A percentile compares a stretch with the other conserved stretches of the same genome.
Evolutionary conservation across 1,140 invertebrate genomes (phyloP).

Genomic region (Maniola jurtina): DNA sequence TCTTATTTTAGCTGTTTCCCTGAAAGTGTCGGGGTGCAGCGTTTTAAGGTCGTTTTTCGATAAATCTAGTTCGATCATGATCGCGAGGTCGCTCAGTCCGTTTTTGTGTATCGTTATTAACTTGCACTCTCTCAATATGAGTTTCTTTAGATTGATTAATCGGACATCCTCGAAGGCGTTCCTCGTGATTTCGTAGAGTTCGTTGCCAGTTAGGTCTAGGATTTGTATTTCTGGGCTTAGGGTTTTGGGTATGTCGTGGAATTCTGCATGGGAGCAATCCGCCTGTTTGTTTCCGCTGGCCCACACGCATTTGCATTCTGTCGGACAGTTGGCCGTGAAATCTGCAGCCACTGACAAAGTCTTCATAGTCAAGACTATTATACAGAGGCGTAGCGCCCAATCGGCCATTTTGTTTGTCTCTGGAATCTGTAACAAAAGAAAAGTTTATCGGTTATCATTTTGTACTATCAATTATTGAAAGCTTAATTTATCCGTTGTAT

Average conservation of each 20-base stretch:
- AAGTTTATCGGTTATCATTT: slow-evolving; percentile 10
- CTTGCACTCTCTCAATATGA: slow-evolving; percentile 85
- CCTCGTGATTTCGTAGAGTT: slow-evolving; percentile 81
- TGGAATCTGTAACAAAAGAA: slow-evolving; percentile 58
- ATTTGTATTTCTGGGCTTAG: slow-evolving; percentile 87
- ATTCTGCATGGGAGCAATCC: slow-evolving; percentile 84
- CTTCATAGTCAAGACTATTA: slow-evolving; percentile 42
- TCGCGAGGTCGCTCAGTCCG: slow-evolving; percentile 86
- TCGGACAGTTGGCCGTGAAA: slow-evolving; percentile 71
- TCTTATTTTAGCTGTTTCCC: slow-evolving; percentile 83
- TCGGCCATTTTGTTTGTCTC: slow-evolving; percentile 50
- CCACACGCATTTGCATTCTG: slow-evolving; percentile 88
- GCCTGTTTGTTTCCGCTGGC: slow-evolving; percentile 89
- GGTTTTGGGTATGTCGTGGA: slow-evolving; percentile 83
- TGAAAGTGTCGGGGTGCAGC: slow-evolving; percentile 86
- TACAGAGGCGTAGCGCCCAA: slow-evolving; percentile 35
- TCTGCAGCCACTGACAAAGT: slow-evolving; percentile 49
- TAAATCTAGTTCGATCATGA: slow-evolving; percentile 92
- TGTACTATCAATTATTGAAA: background rate
- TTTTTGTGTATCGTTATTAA: slow-evolving; percentile 84
- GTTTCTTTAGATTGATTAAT: slow-evolving; percentile 89
- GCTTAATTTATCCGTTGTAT: slow-evolving; percentile 1
- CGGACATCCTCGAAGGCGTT: slow-evolving; percentile 85
- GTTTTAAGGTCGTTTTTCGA: slow-evolving; percentile 86
- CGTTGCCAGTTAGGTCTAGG: slow-evolving; percentile 87